Evolutionary conservation across 2,888 invertebrate genomes (phyloP).

Genomic region (Cephus nigrinus): DNA sequence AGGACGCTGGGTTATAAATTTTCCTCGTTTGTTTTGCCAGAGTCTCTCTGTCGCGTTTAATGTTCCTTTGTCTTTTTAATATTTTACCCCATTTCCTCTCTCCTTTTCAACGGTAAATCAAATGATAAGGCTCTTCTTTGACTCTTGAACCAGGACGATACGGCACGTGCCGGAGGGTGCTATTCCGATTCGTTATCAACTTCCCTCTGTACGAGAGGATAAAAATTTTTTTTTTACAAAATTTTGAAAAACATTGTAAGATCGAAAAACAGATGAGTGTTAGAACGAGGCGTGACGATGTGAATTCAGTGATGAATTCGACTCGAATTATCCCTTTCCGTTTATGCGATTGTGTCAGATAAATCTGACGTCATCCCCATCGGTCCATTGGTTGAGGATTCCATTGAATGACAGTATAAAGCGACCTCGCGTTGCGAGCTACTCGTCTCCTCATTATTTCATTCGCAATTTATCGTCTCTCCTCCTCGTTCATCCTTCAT

Average conservation of each 20-base stretch:
- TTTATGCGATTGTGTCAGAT: not conserved
- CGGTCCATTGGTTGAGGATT: not conserved
- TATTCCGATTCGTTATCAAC: too few relatives aligned
- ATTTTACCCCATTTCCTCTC: not conserved
- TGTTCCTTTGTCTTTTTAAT: not conserved
- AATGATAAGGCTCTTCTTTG: not conserved
- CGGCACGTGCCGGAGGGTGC: not conserved
- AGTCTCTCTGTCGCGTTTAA: not conserved
- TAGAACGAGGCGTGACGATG: not conserved
- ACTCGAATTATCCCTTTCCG: not conserved
- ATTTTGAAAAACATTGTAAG: not conserved
- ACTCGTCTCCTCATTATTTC: not conserved
- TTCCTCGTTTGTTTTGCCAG: not conserved
- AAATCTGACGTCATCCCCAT: not conserved
- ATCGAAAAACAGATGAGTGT: not conserved
- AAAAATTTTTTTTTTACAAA: accelerated
- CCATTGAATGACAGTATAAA: not conserved
- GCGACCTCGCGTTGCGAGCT: not conserved
- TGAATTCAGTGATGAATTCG: not conserved
- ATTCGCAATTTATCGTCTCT: not conserved
- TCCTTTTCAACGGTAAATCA: not conserved
- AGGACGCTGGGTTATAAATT: not conserved
- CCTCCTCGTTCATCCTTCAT: not conserved
- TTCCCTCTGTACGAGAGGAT: too few relatives aligned
- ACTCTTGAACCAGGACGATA: not conserved